Evolutionary conservation across 2,113 vertebrate species (phyloP), one percentile per base, ranked within the genome.

Genomic region (Pseudorasbora parva): DNA sequence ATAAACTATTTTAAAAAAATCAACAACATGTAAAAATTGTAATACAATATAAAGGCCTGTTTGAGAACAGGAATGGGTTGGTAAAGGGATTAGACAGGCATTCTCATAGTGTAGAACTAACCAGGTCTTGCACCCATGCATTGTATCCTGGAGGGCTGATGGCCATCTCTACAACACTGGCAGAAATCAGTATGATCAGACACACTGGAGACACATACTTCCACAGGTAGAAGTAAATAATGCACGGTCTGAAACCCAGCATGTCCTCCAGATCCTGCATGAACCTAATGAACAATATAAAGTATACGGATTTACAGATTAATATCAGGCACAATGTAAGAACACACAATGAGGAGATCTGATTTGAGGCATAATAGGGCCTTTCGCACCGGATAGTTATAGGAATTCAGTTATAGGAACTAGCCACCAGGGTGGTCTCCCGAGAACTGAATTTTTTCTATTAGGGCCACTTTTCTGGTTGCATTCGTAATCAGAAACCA

Each of bases 251-350:
- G 93, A 99, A 99, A 17, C 98, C 98, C 91, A 99, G 90, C 98
- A 99, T 99, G 83, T 99, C 98, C 0, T 97, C 98, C 87, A 99
- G 93, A 88, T 99, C 98, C 93, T 98, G 97, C 96, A 98, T 97
- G 91, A 99, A 99, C 91, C 98, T 99, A 93, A 57, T 2, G 80
- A 17, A 51, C 23, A 77, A 4, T 17, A 54, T 9, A 47, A 78
- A 49, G 14, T 62, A 83, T 27, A 37, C 1, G 45, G 15, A 56
- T 21, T 23, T 57, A 27, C 30, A 74, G 37, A 27, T 27, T 43
- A 49, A 74, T 47, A 30, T 47, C 25, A 51, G 43, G 10, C 25
- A 47, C 54, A 71, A 41, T 5, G 3, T 12, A 51, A 60, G 49
- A 56, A 43, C 4, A 66, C 45, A 71, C 21, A 57, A 59, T 0